Base-by-base conservation (phyloP, 2,113 vertebrate species). In the Parotia lawesii region DNA sequence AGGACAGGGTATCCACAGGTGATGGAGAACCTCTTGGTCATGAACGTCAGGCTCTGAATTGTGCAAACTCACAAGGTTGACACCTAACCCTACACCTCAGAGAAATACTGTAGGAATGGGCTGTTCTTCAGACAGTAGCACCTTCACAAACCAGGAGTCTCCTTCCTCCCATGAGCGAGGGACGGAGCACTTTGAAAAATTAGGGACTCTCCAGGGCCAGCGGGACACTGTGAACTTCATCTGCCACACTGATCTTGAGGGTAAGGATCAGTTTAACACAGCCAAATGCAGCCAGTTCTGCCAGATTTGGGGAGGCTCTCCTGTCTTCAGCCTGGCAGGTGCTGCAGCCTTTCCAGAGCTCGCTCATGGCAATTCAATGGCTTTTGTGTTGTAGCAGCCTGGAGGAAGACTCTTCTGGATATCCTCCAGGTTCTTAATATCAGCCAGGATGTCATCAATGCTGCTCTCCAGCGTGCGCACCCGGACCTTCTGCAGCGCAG, bases 381-480 rank as follows among this genome's bases (percentile, higher is more conserved):
- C 97, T 29, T 97, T 97, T 45, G 96, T 97, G 57, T 99, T 99
- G 89, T 94, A 99, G 96, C 99, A 99, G 54, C 98, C 98, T 0
- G 35, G 23, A 28, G 99, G 99, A 90, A 99, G 93, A 65, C 89
- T 95, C 5, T 20, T 76, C 64, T 96, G 92, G 80, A 99, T 98
- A n/a, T 98, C 95, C 95, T 98, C 96, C 94, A 99, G 97, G 98
- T 99, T 99, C 42, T 84, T 75, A 57, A 99, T 98, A 84, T 99
- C 99, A 1, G 66, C 89, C 89, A 98, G 93, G 94, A 99, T 98
- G 78, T 80, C 95, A 8, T 97, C 95, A 3, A 99, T 98, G 97
- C 98, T 98, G 13, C 3, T 79, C 60, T 98, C 95, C 92, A 99
- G 95, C 0, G 5, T 38, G 16, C 0, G 25, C n/a, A 99, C 95